Base-by-base conservation (phyloP, 2,113 vertebrate species). In the Polypterus senegalus region DNA sequence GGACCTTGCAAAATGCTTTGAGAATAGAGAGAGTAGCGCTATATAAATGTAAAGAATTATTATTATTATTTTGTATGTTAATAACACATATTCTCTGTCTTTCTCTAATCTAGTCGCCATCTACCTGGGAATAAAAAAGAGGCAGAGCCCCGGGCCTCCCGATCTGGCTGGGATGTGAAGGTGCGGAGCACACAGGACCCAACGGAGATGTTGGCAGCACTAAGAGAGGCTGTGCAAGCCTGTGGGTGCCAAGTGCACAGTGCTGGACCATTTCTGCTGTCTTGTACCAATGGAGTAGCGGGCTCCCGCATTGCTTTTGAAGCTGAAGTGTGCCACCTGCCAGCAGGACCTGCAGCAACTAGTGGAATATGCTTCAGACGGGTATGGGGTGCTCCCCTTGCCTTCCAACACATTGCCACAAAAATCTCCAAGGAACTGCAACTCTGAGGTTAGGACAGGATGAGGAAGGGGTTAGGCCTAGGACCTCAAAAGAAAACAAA, bases 121-220 rank as follows among this genome's bases (percentile, higher is more conserved):
- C 78, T 95, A 95, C 88, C 89, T 94, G 87, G 91, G 92, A 78
- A 92, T 94, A 86, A 92, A 89, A 76, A 89, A 92, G 86, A 83
- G 82, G 70, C 81, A 76, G 61, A 81, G 78, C 79, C 84, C 81
- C 64, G 84, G 84, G 79, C 76, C 84, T 79, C 81, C 84, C 81
- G 84, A 84, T 76, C 79, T 81, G 83, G 92, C 83, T 87, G 91
- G 89, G 85, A 87, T 91, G 88, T 93, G 80, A 92, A 79, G 77
- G 83, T 90, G 64, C 86, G 85, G 68, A 83, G 81, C 72, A 73
- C 77, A 1, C 84, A 87, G 62, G 89, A 91, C 61, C 89, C 90
- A 46, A 81, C 86, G 66, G 88, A 91, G 74, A 83, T 89, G 80
- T 84, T 91, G 69, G 78, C 87, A 52, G 77, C 89, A 63, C 83